These are phyloP conservation scores for Adelphocoris suturalis DNA, from an alignment of 2,888 invertebrate species.

Conservation along the genomic window DNA sequence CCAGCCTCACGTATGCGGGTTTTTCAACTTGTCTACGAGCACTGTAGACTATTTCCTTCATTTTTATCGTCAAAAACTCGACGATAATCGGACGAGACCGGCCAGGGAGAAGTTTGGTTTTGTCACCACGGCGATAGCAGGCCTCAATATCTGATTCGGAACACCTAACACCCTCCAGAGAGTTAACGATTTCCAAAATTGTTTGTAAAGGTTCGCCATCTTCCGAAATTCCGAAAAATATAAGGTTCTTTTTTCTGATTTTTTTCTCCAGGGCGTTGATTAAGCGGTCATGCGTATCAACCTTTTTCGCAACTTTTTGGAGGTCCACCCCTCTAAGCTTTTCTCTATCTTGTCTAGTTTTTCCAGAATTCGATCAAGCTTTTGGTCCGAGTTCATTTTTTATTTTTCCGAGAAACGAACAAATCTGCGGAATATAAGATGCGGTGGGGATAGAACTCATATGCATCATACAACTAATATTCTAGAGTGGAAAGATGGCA, in stretches of 20 bases:
- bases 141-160: slow-evolving; percentile 46
- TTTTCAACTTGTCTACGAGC: not conserved
- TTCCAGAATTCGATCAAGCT: slow-evolving; percentile 21
- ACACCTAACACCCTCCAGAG: not conserved
- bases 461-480: no score
- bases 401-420: not conserved
- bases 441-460: no score
- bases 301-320: not conserved
- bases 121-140: not conserved
- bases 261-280: not conserved
- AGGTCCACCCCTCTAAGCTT: not conserved
- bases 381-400: not conserved
- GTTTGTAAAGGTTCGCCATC: not conserved
- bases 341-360: not conserved
- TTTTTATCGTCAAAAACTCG: not conserved
- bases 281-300: slow-evolving; percentile 8
- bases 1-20: not conserved
- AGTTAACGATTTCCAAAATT: not conserved
- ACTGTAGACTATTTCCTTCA: not conserved
- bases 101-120: not conserved
- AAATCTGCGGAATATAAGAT: not conserved
- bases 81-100: slow-evolving; percentile 22
- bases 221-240: slow-evolving; percentile 22
- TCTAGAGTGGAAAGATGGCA: no score
- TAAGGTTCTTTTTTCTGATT: slow-evolving; percentile 18